These are phyloP conservation scores for Eulemur albifrons DNA, from an alignment of 2,797 vertebrate genomes.

Conservation along the genomic window DNA sequence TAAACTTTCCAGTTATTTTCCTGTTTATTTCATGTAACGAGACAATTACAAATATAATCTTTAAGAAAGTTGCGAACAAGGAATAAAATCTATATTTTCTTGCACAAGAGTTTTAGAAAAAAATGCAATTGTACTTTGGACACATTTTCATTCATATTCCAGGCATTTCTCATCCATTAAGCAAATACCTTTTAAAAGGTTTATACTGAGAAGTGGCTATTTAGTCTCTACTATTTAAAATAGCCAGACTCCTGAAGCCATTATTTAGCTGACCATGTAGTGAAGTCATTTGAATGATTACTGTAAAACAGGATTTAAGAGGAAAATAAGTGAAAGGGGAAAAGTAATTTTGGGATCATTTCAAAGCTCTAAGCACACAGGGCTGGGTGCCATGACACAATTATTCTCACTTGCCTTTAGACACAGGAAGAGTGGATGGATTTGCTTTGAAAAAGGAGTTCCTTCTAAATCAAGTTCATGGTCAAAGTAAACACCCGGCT, in stretches of 20 bases:
- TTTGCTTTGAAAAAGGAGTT: conserved; percentile 49
- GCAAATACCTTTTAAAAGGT: conserved; percentile 45
- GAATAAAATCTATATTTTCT: neutral
- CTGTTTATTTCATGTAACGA: neutral
- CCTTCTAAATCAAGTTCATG: conserved; percentile 54
- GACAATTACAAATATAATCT: neutral
- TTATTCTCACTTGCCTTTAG: conserved; percentile 50
- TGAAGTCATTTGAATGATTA: conserved; percentile 70
- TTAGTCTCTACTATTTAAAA: conserved; percentile 49
- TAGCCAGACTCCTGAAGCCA: neutral
- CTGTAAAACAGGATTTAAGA: conserved; percentile 74
- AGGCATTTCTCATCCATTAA: conserved; percentile 12
- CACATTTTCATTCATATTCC: conserved; percentile 21
- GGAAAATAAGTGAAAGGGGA: conserved; percentile 53
- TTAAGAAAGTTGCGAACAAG: conserved; percentile 11
- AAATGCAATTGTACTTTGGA: neutral
- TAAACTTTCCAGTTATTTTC: neutral
- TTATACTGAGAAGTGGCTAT: conserved; percentile 23
- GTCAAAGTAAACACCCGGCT: conserved; percentile 50
- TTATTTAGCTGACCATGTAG: conserved; percentile 48
- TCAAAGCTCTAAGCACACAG: conserved; percentile 27
- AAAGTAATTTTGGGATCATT: conserved; percentile 65
- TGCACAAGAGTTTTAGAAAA: conserved; percentile 18
- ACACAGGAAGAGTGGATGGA: conserved; percentile 1
- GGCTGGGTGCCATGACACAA: conserved; percentile 9